Evolutionary conservation across 2,888 invertebrate species (phyloP), one percentile per base, ranked within the genome.

Genomic region (Liodrosophila aerea): DNA sequence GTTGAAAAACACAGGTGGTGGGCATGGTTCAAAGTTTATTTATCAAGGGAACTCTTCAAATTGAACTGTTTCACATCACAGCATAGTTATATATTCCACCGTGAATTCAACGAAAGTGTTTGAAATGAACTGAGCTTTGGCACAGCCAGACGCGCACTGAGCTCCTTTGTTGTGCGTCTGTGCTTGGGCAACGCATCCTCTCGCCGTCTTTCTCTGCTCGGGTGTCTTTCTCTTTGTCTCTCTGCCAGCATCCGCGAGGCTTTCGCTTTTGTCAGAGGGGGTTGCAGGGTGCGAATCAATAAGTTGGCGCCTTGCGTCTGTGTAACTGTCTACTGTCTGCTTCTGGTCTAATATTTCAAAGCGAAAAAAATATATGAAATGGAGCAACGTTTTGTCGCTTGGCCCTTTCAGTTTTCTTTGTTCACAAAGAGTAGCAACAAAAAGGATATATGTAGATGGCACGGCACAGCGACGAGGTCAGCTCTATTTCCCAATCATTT

Each of bases 1-100:
- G 65, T 60, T 88, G 87, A 58, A 88, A 88, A 57, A 81, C 77
- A 73, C 88, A 88, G 30, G 85, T 83, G 52, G 88, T 88, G 63
- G 88, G 88, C 88, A 88, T 88, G 64, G 45, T 58, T 58, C 13
- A 49, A 30, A 7, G 8, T 11, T 22, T 22, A 22, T 5, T 2
- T 22, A 22, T 22, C n/a, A n/a, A 3, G 11, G 12, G 40, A 27
- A 27, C 15, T 37, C 15, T 16, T 15, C 12, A 11, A 40, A 11
- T 27, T 22, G 11, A 5, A 18, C 12, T 2, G 27, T 7, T 18
- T 70, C 71, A 71, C 69, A 80, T 64, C 53, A 62, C 62, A 57
- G 40, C n/a, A 34, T n/a, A n/a, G n/a, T n/a, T n/a, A n/a, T 50
- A 47, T 37, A 40, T 9, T 30, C n/a, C n/a, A n/a, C n/a, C n/a